Percentiles rank a stretch among this genome's conserved stretches.
These are phyloP conservation scores for Rousettus leschenaultii DNA, from an alignment of 2,113 vertebrate genomes.

Conservation along the genomic window DNA sequence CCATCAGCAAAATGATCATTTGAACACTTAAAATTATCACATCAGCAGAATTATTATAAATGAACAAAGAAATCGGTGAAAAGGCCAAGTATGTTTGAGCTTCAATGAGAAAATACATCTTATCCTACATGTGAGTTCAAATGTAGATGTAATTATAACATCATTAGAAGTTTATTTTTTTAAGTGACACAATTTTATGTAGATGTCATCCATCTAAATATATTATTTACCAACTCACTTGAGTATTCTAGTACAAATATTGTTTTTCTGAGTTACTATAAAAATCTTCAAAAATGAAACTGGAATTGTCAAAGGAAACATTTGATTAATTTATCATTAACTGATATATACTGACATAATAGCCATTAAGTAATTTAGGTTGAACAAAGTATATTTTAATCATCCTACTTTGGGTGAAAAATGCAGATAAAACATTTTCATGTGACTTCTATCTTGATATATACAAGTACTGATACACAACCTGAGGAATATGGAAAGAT, in stretches of 20 bases:
- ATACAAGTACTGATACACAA: neutral
- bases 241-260: neutral
- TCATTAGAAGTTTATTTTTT: neutral
- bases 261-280: neutral
- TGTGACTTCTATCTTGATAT: neutral
- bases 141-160: neutral
- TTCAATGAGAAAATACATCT: neutral
- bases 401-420: neutral
- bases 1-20: neutral
- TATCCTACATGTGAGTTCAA: neutral
- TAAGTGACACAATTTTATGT: neutral
- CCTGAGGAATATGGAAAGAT: neutral
- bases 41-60: neutral
- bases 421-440: neutral
- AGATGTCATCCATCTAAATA: neutral
- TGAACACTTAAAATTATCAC: neutral
- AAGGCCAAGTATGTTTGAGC: neutral
- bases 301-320: neutral
- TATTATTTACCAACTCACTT: neutral
- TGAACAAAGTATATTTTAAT: constrained; percentile 4
- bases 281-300: neutral
- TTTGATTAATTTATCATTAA: neutral
- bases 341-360: neutral
- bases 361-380: neutral
- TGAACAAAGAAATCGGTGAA: neutral